Base-by-base conservation (phyloP, 2,888 invertebrate species). In the Antitype chi region DNA sequence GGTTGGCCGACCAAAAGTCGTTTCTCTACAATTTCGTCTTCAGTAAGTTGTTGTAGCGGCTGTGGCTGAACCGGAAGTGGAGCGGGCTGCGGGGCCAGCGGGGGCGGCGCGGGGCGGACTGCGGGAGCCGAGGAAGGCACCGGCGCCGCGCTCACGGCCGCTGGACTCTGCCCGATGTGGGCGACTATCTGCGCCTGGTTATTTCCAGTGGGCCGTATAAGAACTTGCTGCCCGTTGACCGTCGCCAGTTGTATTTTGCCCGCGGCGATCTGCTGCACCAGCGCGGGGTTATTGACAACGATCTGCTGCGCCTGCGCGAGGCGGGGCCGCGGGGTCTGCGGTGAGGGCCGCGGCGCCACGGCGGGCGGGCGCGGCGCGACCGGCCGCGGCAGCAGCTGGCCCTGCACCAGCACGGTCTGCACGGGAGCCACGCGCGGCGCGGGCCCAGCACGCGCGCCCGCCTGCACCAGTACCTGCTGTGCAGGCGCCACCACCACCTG, bases 171-270 rank as follows among this genome's bases (percentile, higher is more conserved):
- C 25, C 97, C 98, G 68, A 98, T 97, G 89, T 98, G 98, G 1
- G 98, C 98, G 32, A 98, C 98, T 74, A 98, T 98, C 93, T 98
- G 98, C 15, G 98, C 98, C 90, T 98, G 98, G 91, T 98, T 98
- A 92, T 98, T 98, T 70, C 98, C 98, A 17, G 98, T 97, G 1
- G 98, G 98, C 66, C 98, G 97, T 79, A 99, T 98, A 63, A 98
- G 97, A 49, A 99, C 98, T 93, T 98, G 98, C 90, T 98, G 98
- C 0, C 98, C 98, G 92, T 98, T 98, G 47, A 99, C 98, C 0
- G 98, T 98, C 0, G 98, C 98, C 75, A 99, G 97, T 92, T 98
- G 98, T 15, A 98, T 97, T 93, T 98, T 98, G 13, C 98, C 98
- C 25, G 98, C 97, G 3, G 98, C 98, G 80, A 99, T 97, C 92